A percentile compares a stretch with the other conserved stretches of the same genome.
phyloP scores from a whole-genome alignment of 2,113 vertebrate genomes.

The Tupaia chinensis region DNA sequence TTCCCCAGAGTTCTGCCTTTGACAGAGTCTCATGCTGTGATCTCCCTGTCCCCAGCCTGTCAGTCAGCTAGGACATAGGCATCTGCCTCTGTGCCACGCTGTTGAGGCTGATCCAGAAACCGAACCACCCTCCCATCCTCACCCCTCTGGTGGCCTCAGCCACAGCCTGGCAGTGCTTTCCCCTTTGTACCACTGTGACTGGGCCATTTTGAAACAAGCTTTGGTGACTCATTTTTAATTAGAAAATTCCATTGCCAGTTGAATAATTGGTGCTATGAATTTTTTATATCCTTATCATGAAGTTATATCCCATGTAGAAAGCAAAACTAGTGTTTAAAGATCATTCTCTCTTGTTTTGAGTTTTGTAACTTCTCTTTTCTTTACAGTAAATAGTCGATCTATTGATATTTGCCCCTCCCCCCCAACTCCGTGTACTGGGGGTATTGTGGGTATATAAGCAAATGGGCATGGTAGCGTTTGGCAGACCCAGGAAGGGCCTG shows the following conservation, averaged over 20 bases:
- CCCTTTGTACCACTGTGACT: no score
- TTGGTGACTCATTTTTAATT: neutral
- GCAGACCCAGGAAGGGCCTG: conserved; percentile 74
- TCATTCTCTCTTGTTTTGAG: neutral
- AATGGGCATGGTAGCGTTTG: conserved; percentile 73
- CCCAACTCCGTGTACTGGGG: neutral
- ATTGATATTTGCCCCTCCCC: conserved; percentile 1
- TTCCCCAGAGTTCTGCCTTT: neutral
- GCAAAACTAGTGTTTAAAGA: neutral
- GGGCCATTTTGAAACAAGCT: neutral
- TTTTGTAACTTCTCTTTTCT: conserved; percentile 31
- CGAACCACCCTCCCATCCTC: no score
- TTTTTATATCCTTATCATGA: neutral
- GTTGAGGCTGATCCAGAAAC: no score
- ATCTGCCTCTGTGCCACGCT: no score
- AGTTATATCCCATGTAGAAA: neutral
- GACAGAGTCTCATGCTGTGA: no score
- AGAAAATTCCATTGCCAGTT: neutral
- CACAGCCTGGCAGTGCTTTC: no score
- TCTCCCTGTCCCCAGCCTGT: no score
- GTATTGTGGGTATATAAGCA: conserved; percentile 62
- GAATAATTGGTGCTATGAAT: neutral
- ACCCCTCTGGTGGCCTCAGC: no score
- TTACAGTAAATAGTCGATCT: neutral
- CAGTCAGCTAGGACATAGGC: no score